Percentiles rank a stretch among this genome's conserved stretches.
Conservation (phyloP, 2,113 vertebrate species). For the Toxostoma redivivum region DNA sequence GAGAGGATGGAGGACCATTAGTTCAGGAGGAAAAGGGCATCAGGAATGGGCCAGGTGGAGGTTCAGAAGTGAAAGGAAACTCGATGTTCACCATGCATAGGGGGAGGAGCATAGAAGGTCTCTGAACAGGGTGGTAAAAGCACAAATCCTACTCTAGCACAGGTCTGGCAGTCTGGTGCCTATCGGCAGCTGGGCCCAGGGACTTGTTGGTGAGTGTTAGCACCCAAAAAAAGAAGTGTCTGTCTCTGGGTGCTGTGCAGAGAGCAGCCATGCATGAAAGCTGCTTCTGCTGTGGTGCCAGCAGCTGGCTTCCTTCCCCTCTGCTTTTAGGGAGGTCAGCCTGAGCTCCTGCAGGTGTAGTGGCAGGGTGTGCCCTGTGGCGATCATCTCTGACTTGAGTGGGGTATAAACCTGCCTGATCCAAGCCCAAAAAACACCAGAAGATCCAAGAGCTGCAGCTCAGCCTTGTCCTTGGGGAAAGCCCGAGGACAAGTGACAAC, state of each 20-base stretch:
- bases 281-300: neutral
- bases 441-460: neutral
- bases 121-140: neutral
- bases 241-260: neutral
- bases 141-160: rapidly evolving
- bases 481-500: neutral
- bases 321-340: rapidly evolving
- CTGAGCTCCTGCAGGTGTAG: neutral
- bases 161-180: neutral
- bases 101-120: neutral
- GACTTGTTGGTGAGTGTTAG: neutral
- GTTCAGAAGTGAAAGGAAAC: neutral
- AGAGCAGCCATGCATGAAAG: rapidly evolving
- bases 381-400: rapidly evolving
- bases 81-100: neutral
- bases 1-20: neutral
- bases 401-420: neutral
- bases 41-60: neutral
- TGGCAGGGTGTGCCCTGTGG: neutral
- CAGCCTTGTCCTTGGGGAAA: neutral
- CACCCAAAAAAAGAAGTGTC: neutral
- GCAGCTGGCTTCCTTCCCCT: neutral
- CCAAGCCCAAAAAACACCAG: neutral
- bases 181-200: neutral
- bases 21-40: neutral